Evolutionary conservation across 2,888 invertebrate species (phyloP), one percentile per base, ranked within the genome.

Genomic region (Quadroppia sp.): DNA sequence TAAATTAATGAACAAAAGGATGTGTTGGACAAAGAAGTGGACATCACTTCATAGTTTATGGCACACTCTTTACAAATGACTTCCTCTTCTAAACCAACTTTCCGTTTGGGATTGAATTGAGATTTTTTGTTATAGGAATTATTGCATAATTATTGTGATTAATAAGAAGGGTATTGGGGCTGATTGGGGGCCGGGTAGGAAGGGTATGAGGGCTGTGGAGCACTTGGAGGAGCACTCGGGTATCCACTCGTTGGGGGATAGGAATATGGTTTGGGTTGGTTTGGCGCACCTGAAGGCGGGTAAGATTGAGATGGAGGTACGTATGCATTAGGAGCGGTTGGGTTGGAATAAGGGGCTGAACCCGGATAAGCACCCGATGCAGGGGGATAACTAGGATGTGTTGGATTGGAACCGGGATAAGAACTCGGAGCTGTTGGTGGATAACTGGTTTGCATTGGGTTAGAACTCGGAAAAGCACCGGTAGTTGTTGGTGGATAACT

Each of bases 201-300:
- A 1, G 69, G 69, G 20, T 69, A 69, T 13, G 67, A 67, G 13
- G 36, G 67, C 3, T 67, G n/a, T n/a, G n/a, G n/a, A n/a, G n/a
- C 32, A 7, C 4, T 13, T 23, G 67, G 32, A 30, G 59, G 28
- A 30, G 28, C 17, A 42, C 32, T 15, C 45, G 23, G 13, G 45
- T 6, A 45, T 69, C 9, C 1, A 9, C 2, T 17, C 6, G 11
- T 15, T 45, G 6, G 4, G 9, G 36, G 36, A 36, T 36, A 36
- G 4, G 6, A n/a, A n/a, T n/a, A n/a, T n/a, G n/a, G n/a, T n/a
- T n/a, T n/a, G n/a, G n/a, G n/a, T n/a, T n/a, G n/a, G n/a, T n/a
- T n/a, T n/a, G n/a, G n/a, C n/a, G n/a, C n/a, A n/a, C n/a, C n/a
- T n/a, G n/a, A n/a, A n/a, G n/a, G n/a, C n/a, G n/a, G n/a, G n/a